Evolutionary conservation across 23 tunicate species (phyloP).

Genomic region (Ciona savignyi): DNA sequence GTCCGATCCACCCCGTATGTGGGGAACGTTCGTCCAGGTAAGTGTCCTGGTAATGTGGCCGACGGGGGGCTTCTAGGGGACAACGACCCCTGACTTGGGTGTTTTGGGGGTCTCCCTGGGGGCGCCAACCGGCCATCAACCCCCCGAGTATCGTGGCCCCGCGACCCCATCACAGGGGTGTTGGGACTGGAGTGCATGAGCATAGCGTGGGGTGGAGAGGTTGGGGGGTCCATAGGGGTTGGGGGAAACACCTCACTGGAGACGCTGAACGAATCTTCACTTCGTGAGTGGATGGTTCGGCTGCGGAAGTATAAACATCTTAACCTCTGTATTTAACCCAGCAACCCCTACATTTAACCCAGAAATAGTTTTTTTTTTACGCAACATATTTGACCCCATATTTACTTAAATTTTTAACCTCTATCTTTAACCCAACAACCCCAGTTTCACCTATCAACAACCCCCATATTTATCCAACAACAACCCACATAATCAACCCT

Average conservation of each 20-base stretch:
- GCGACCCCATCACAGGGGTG: constrained; percentile 2
- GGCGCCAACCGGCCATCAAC: constrained; percentile 41
- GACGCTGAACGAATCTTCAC: constrained; percentile 11
- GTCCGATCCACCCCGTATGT: not conserved
- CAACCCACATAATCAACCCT: too few species aligned
- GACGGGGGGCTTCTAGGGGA: constrained; percentile 73
- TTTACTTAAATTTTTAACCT: too few species aligned
- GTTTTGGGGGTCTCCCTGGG: constrained; percentile 72
- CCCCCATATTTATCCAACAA: too few species aligned
- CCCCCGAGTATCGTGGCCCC: too few species aligned
- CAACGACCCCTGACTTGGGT: constrained; percentile 18
- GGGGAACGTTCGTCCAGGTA: not conserved
- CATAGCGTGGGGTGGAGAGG: constrained; percentile 68
- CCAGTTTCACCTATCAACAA: too few species aligned
- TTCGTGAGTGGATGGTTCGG: constrained; percentile 6
- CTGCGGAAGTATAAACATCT: too few species aligned
- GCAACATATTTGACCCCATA: too few species aligned
- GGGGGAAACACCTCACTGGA: not conserved
- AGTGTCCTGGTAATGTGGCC: not conserved
- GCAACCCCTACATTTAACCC: too few species aligned
- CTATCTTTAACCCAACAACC: too few species aligned
- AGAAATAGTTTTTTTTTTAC: too few species aligned
- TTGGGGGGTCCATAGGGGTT: constrained; percentile 23
- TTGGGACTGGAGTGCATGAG: constrained; percentile 37
- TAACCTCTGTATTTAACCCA: too few species aligned